These are phyloP conservation scores for Tenebrosternarchus preto DNA, from an alignment of 2,113 vertebrate species.

Conservation along the genomic window DNA sequence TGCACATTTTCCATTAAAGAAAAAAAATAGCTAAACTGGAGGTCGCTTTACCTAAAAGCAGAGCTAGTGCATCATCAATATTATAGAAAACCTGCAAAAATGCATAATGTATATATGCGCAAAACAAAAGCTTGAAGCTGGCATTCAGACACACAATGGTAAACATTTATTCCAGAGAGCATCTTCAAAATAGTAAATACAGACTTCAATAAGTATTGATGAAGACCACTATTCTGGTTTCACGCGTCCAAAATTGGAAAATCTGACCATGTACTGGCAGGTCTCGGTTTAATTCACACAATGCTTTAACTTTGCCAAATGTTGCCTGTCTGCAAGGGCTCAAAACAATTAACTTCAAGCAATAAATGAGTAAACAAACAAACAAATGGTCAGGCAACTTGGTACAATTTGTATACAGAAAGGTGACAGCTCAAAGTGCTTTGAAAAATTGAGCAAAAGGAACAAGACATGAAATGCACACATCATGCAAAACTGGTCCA, in stretches of 20 bases:
- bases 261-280: conserved; percentile 37
- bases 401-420: conserved; percentile 51
- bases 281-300: conserved; percentile 63
- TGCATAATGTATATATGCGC: conserved; percentile 33
- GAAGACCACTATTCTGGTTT: conserved; percentile 11
- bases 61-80: conserved; percentile 14
- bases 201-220: conserved; percentile 59
- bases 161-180: conserved; percentile 80
- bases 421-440: conserved; percentile 38
- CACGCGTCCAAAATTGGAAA: conserved; percentile 28
- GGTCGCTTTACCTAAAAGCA: conserved; percentile 26
- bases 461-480: conserved; percentile 24
- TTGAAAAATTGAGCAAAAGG: conserved; percentile 24
- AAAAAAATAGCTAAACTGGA: not conserved
- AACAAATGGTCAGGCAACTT: conserved; percentile 68
- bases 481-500: conserved; percentile 16
- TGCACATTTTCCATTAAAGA: not conserved
- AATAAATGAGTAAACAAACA: conserved; percentile 30
- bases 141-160: conserved; percentile 93
- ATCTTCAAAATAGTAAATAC: conserved; percentile 73
- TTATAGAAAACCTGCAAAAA: conserved; percentile 31
- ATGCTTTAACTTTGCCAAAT: conserved; percentile 92
- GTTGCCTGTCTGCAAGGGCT: conserved; percentile 97
- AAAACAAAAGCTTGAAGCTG: conserved; percentile 72
- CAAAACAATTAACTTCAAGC: conserved; percentile 68